Evolutionary conservation across 1,140 invertebrate genomes (phyloP), one percentile per base, ranked within the genome.

Genomic region (Macrobrachium nipponense): DNA sequence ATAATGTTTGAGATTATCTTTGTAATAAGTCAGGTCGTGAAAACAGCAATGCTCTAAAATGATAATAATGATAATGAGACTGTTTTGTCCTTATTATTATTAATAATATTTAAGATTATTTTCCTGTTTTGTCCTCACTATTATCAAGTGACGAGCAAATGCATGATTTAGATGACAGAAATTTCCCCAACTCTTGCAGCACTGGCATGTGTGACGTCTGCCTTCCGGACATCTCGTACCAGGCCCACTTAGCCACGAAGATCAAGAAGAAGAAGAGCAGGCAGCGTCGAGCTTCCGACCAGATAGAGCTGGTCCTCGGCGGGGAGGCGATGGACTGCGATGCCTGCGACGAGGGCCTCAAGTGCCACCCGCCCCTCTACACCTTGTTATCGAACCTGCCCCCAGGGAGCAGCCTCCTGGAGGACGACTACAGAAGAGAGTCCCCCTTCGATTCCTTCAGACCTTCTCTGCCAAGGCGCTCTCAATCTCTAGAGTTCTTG

Each of bases 181-280:
- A 51, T 5, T 51, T 2, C 8, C 51, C 51, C 23, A 4, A 20
- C 2, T 36, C 18, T n/a, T 66, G 17, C 61, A 80, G 78, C 23
- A 14, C 44, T 15, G 78, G 61, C 17, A n/a, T 66, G 27, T 44
- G 18, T 18, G 78, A 80, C 59, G 60, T 62, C 15, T 66, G 78
- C 43, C 36, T 80, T 14, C 78, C 78, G 5, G 27, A 80, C 61
- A 80, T 79, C 78, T 80, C 78, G 6, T 66, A 80, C 61, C 61
- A 66, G 78, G 78, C 44, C 17, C 78, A 44, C 78, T 23, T 66
- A 14, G 78, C 51, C 0, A 44, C 6, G 18, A 66, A 66, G 61
- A 44, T 60, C 20, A 20, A 20, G 17, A 23, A 14, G 12, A 12
- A 20, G 5, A 27, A 20, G 11, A 27, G 18, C 5, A 12, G 59